Base-by-base conservation (phyloP, 37 sponge, comb jelly and placozoan genomes). In the Dysidea cf. avara region DNA sequence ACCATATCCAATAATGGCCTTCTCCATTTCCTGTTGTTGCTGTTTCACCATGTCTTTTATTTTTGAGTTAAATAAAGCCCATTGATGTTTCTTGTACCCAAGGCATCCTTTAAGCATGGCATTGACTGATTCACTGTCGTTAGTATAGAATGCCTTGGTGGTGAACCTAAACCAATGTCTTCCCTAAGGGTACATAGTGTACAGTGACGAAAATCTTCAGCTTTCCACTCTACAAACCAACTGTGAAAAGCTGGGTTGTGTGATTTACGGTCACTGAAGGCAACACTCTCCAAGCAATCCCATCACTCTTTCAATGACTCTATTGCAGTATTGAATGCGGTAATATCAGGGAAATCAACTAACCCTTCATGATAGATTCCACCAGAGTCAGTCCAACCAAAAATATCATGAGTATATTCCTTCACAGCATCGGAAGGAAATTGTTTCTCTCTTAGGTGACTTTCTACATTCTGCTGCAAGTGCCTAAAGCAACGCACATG, bases 41-140 rank as follows among this genome's bases (percentile, higher is more conserved):
- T 38, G 13, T 40, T 40, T 47, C 2, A 43, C 68, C 7, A 14
- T 13, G 4, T 56, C 11, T 26, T 56, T 6, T 13, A 56, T 56
- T 26, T 56, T 56, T 28, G 2, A 28, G 30, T 29, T 61, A 7
- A 30, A 61, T 28, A 30, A 28, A 32, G 63, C 7, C 46, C 46
- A 43, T 43, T 43, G 46, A 5, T 43, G 53, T 51, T 68, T 68
- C 4, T 48, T 68, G 29, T 36, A 68, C 17, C 29, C 3, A 25
- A 49, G 28, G 28, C 49, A 49, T 6, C 2, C 26, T 51, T 48
- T 68, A 1, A 68, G 14, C 6, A 51, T 18, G 47, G 52, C 29
- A 31, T 68, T 68, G 32, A 48, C 25, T 1, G 69, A 68, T 25
- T 68, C 51, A 48, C 11, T 68, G n/a, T 26, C 26, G 32, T 68